Base-by-base conservation (phyloP, 2,113 vertebrate species). In the Fulica atra region DNA sequence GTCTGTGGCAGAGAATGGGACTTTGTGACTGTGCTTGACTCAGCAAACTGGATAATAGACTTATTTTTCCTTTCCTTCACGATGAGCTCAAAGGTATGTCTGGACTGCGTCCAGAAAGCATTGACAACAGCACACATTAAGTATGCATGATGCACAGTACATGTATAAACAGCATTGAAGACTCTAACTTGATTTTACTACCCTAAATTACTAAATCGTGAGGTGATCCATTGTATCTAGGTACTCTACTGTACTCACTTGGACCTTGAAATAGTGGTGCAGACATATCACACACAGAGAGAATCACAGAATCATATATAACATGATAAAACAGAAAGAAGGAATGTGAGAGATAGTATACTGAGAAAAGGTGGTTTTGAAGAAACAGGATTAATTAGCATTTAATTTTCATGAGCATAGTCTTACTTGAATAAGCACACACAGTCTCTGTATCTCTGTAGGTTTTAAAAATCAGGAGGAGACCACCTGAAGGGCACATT, bases 251-350 rank as follows among this genome's bases (percentile, higher is more conserved):
- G 16, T 33, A 59, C 60, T 59, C 74, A 33, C 16, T 1, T 33
- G 26, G 35, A 71, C 24, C 64, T 69, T 0, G 5, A 87, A 74
- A 61, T 16, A 87, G 44, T 0, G 0, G 8, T 13, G 9, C 23
- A 54, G 61, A 18, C 31, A 63, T 29, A n/a, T n/a, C n/a, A n/a
- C n/a, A n/a, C n/a, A n/a, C n/a, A n/a, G n/a, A n/a, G n/a, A n/a
- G n/a, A n/a, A n/a, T n/a, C n/a, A n/a, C n/a, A n/a, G n/a, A n/a
- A n/a, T n/a, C 31, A 63, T 29, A 48, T 1, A 11, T 13, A 83
- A 38, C 4, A 4, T 26, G 35, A 56, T 20, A 69, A 56, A 63
- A 51, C 5, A 72, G 48, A 91, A 81, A 38, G 31, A 81, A 50
- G 26, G 16, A 28, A 44, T 74, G 42, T 33, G 5, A 70, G 1